Conservation (phyloP, 2,888 invertebrate species). For the Lissocephala sabroskyi region DNA sequence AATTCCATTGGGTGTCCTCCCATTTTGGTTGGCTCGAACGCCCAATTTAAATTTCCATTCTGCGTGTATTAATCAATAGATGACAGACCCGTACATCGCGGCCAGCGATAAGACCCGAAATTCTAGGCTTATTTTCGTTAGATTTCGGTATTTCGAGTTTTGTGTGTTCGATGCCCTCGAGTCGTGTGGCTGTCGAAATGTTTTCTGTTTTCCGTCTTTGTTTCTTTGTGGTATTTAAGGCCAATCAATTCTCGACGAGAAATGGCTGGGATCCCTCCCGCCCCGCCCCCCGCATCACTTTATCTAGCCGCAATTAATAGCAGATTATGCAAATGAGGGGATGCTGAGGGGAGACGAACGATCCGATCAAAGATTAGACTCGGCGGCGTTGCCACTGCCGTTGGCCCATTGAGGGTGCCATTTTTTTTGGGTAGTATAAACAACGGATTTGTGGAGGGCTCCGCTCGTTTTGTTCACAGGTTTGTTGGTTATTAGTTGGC, state of each 20-base stretch:
- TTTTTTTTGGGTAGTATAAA: slow-evolving; percentile 18
- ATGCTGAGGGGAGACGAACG: too few species aligned
- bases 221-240: slow-evolving; percentile 42
- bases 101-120: neutral
- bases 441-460: slow-evolving; percentile 2
- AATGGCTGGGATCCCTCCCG: slow-evolving; percentile 7
- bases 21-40: too few species aligned
- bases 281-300: too few species aligned
- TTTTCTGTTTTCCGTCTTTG: too few species aligned
- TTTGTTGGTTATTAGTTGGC: slow-evolving; percentile 10
- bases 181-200: slow-evolving; percentile 49
- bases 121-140: neutral
- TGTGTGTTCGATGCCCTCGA: slow-evolving; percentile 19
- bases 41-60: slow-evolving; percentile 55
- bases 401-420: slow-evolving; percentile 22
- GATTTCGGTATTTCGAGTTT: too few species aligned
- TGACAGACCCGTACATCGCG: slow-evolving; percentile 26
- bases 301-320: slow-evolving; percentile 64
- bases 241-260: slow-evolving; percentile 50
- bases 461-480: slow-evolving; percentile 6
- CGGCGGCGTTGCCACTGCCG: slow-evolving; percentile 18
- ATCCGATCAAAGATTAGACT: slow-evolving; percentile 26
- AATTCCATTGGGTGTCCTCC: too few species aligned
- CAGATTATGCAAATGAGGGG: slow-evolving; percentile 63
- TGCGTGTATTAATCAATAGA: slow-evolving; percentile 55